These are phyloP conservation scores for Anableps anableps DNA, from an alignment of 2,797 vertebrate species.

Conservation along the genomic window DNA sequence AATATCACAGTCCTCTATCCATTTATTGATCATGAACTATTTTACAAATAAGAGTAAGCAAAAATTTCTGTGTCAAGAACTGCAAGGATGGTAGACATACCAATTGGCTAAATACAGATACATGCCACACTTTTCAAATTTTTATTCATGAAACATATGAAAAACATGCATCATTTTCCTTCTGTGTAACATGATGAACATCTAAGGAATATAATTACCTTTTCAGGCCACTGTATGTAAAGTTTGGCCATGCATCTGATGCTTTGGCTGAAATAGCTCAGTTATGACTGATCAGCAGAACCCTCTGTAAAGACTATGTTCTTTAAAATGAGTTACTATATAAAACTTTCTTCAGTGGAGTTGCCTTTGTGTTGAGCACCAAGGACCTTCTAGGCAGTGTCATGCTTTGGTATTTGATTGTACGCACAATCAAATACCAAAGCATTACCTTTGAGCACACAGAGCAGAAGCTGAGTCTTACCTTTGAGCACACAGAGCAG, in stretches of 20 bases:
- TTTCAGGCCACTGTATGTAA: not conserved
- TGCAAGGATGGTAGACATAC: not conserved
- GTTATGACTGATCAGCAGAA: not conserved
- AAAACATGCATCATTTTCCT: no score
- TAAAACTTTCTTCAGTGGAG: not conserved
- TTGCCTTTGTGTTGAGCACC: not conserved
- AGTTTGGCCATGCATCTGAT: not conserved
- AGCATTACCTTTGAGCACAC: constrained; percentile 31
- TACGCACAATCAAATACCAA: constrained; percentile 16
- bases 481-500: constrained; percentile 22
- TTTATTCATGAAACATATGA: no score
- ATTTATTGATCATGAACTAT: no score
- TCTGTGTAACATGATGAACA: no score
- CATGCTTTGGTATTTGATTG: constrained; percentile 17
- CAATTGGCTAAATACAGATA: no score
- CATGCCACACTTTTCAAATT: no score
- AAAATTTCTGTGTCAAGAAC: not conserved
- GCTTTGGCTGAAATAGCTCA: not conserved
- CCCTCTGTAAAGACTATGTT: not conserved
- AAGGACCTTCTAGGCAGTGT: not conserved
- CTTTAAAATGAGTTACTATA: not conserved
- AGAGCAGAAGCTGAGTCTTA: constrained; percentile 6
- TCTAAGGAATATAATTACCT: not conserved
- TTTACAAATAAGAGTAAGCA: no score
- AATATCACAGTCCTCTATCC: no score